Evolutionary conservation across 2,888 invertebrate species (phyloP).

Genomic region (Drosophila emarginata): DNA sequence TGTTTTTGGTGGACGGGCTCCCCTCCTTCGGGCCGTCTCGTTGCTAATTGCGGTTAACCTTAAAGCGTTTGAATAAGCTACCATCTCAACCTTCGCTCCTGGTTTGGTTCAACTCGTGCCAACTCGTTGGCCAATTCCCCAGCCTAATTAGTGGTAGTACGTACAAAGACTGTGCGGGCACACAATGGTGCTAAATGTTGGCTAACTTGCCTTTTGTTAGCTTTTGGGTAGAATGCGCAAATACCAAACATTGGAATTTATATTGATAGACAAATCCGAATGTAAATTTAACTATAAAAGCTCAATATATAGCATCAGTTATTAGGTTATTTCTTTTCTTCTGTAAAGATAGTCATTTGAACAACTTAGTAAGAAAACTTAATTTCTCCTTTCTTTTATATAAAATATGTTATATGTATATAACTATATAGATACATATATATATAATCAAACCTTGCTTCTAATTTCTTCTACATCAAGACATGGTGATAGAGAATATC

Average conservation of each 20-base stretch:
- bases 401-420: too few species aligned
- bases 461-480: too few species aligned
- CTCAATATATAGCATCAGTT: too few species aligned
- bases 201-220: conserved; percentile 13
- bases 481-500: too few species aligned
- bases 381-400: too few species aligned
- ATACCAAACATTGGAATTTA: not conserved
- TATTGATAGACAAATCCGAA: not conserved
- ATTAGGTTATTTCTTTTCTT: too few species aligned
- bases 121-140: conserved; percentile 26
- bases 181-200: conserved; percentile 11
- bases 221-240: not conserved
- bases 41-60: conserved; percentile 8
- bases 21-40: not conserved
- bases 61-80: not conserved
- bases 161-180: conserved; percentile 6
- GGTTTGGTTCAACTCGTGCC: not conserved
- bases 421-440: too few species aligned
- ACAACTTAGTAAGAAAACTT: too few species aligned
- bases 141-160: conserved; percentile 39
- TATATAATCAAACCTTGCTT: too few species aligned
- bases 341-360: too few species aligned
- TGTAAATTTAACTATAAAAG: not conserved
- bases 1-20: not conserved
- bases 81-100: not conserved